These are phyloP conservation scores for Blastobasis lacticolella DNA, from an alignment of 2,888 invertebrate genomes.

Conservation along the genomic window DNA sequence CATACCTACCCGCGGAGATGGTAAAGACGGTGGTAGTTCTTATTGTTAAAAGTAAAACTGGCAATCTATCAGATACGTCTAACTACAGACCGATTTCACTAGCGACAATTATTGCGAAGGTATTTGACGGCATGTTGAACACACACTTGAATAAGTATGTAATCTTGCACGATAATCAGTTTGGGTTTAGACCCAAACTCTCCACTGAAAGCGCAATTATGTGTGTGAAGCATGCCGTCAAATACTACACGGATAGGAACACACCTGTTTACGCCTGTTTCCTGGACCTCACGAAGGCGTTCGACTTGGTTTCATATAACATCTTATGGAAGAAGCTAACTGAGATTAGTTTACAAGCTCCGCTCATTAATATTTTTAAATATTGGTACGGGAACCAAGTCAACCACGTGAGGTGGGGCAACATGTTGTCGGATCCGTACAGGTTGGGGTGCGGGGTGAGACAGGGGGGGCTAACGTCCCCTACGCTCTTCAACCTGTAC, in stretches of 20 bases:
- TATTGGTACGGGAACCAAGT: conserved; percentile 12
- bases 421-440: conserved; percentile 8
- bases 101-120: conserved; percentile 3
- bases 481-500: conserved; percentile 15
- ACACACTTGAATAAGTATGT: not conserved
- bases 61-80: not conserved
- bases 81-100: conserved; percentile 8
- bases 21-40: conserved; percentile 10
- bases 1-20: not conserved
- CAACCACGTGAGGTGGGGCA: conserved; percentile 13
- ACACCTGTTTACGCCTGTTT: not conserved
- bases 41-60: conserved; percentile 10
- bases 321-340: conserved; percentile 7
- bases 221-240: not conserved
- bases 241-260: not conserved
- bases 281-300: not conserved
- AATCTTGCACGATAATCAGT: not conserved
- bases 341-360: not conserved
- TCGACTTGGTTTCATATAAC: not conserved
- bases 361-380: not conserved
- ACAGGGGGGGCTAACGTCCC: conserved; percentile 19
- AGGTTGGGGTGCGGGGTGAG: conserved; percentile 17
- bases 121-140: conserved; percentile 6
- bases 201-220: conserved; percentile 1
- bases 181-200: not conserved